These are phyloP conservation scores for Syngnathus floridae DNA, from an alignment of 2,113 vertebrate genomes.

Conservation along the genomic window DNA sequence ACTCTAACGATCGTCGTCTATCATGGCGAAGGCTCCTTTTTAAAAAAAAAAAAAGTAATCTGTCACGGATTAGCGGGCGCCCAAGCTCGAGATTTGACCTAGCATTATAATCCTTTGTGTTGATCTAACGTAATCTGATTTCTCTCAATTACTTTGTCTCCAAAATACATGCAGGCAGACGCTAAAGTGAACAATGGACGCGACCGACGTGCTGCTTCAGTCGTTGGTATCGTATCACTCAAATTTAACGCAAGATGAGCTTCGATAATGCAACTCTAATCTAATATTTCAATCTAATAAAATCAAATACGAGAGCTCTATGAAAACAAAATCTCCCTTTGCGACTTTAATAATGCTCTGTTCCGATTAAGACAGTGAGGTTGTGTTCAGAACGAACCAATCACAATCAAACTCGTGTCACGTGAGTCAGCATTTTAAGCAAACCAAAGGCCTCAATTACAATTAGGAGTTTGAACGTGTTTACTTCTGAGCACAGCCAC, in stretches of 20 bases:
- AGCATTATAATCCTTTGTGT: constrained; percentile 66
- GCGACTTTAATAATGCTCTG: not conserved
- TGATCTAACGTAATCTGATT: constrained; percentile 66
- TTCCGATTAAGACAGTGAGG: not conserved
- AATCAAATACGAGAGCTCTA: not conserved
- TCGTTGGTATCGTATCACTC: not conserved
- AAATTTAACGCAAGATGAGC: not conserved
- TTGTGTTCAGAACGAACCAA: too few relatives aligned
- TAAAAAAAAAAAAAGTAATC: constrained; percentile 50
- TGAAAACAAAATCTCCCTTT: not conserved
- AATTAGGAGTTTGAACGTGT: too few relatives aligned
- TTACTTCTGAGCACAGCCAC: too few relatives aligned
- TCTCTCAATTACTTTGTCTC: constrained; percentile 62
- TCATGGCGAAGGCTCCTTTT: constrained; percentile 51
- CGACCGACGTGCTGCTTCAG: not conserved
- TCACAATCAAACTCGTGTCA: too few relatives aligned
- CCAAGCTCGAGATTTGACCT: constrained; percentile 57
- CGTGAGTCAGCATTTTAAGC: too few relatives aligned
- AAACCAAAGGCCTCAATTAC: too few relatives aligned
- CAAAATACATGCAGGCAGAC: constrained; percentile 46
- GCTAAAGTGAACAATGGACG: constrained; percentile 44
- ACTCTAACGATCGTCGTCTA: constrained; percentile 19
- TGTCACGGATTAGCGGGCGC: constrained; percentile 61
- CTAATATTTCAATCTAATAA: constrained; percentile 32
- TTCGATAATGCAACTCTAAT: constrained; percentile 22